Evolutionary conservation across 2,113 vertebrate species (phyloP).

Genomic region (Heterotilapia buettikoferi): DNA sequence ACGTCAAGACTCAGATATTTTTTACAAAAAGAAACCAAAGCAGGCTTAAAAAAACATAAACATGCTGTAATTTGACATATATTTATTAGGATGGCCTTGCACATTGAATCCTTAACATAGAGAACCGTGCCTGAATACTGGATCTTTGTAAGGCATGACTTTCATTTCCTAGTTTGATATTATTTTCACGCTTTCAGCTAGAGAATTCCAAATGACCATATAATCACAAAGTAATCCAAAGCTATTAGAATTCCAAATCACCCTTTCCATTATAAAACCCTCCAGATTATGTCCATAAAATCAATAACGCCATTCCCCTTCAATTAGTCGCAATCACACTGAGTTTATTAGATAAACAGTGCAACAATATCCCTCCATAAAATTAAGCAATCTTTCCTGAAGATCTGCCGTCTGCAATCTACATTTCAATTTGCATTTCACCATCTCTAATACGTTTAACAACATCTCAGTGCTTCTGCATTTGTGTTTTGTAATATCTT

Average conservation of each 20-base stretch:
- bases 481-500: not conserved
- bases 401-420: slow-evolving; percentile 19
- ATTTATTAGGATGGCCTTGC: not conserved
- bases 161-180: not conserved
- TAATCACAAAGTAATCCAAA: not conserved
- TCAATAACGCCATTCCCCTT: slow-evolving; percentile 62
- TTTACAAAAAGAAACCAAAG: not conserved
- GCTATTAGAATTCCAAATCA: slow-evolving; percentile 47
- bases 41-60: not conserved
- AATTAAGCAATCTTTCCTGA: slow-evolving; percentile 18
- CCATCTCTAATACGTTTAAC: not conserved
- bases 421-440: not conserved
- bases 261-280: slow-evolving; percentile 40
- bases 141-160: not conserved
- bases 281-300: slow-evolving; percentile 44
- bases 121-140: not conserved
- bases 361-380: slow-evolving; percentile 38
- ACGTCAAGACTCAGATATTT: not conserved
- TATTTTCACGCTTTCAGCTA: not conserved
- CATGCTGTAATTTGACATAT: not conserved
- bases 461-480: not conserved
- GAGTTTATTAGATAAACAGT: slow-evolving; percentile 47
- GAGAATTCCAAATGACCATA: not conserved
- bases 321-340: slow-evolving; percentile 42
- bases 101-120: not conserved